Percentiles rank a stretch among this genome's conserved stretches.
These are phyloP conservation scores for Oriolus oriolus DNA, from an alignment of 2,113 vertebrate species.

Conservation along the genomic window DNA sequence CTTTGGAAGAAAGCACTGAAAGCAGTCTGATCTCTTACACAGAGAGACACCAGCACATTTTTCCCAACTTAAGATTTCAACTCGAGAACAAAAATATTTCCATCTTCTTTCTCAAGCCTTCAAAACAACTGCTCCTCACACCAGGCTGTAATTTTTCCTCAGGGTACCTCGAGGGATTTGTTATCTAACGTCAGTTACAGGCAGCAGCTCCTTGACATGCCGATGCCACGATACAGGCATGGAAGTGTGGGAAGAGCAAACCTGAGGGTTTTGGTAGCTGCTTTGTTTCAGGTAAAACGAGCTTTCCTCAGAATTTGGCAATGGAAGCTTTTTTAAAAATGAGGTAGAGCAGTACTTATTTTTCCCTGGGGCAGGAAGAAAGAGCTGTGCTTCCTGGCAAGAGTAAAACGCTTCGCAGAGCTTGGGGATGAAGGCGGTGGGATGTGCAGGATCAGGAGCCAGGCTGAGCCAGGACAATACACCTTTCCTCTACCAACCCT, in stretches of 20 bases:
- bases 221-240: background rate
- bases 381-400: background rate
- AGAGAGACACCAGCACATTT: background rate
- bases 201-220: background rate
- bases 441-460: background rate
- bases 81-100: background rate
- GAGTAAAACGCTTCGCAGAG: background rate
- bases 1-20: background rate
- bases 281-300: background rate
- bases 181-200: background rate
- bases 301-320: slow-evolving; percentile 1
- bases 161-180: background rate
- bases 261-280: background rate
- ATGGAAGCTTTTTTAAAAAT: background rate
- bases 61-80: background rate
- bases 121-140: background rate
- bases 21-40: background rate
- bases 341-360: background rate
- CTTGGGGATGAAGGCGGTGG: background rate
- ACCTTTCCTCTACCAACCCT: background rate
- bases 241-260: slow-evolving; percentile 10
- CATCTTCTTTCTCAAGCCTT: background rate
- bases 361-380: background rate
- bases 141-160: background rate
- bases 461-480: background rate